Evolutionary conservation across 2,888 invertebrate genomes (phyloP).

Genomic region (Stenodera caucasica): DNA sequence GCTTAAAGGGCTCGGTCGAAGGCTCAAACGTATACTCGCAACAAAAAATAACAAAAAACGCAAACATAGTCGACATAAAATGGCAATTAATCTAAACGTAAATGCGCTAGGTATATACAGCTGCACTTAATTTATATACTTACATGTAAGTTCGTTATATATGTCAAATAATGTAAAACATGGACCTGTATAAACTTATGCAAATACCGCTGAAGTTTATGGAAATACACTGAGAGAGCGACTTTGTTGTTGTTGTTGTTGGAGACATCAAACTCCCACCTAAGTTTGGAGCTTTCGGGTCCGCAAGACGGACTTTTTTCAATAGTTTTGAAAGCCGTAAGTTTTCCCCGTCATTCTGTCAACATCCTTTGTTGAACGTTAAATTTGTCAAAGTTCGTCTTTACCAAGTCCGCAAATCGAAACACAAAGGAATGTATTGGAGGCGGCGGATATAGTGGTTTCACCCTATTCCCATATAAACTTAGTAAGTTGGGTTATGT

Average conservation of each 20-base stretch:
- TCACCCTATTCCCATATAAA: not conserved
- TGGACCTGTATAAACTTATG: constrained; percentile 4
- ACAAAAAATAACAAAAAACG: too few species aligned
- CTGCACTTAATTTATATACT: not conserved
- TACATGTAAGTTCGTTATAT: not conserved
- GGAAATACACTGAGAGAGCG: not conserved
- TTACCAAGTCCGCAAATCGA: constrained; percentile 18
- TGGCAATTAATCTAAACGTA: not conserved
- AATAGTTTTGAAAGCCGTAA: not conserved
- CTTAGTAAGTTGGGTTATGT: too few species aligned
- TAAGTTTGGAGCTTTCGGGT: not conserved
- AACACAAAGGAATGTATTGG: constrained; percentile 19
- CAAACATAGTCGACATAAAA: not conserved
- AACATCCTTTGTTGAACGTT: constrained; percentile 24
- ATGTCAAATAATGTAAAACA: constrained; percentile 1
- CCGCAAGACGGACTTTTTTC: not conserved
- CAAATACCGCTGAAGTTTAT: not conserved
- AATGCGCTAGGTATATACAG: not conserved
- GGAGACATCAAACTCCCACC: constrained; percentile 1
- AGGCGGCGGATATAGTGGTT: not conserved
- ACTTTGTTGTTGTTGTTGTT: too few species aligned
- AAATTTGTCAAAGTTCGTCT: constrained; percentile 27
- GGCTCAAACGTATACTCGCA: too few species aligned
- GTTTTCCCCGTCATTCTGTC: constrained; percentile 22
- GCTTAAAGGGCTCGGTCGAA: not conserved